A percentile compares a stretch with the other conserved stretches of the same genome.
Conservation (phyloP, 92 coral and sea anemone genomes). For the Epizoanthus fatuus region DNA sequence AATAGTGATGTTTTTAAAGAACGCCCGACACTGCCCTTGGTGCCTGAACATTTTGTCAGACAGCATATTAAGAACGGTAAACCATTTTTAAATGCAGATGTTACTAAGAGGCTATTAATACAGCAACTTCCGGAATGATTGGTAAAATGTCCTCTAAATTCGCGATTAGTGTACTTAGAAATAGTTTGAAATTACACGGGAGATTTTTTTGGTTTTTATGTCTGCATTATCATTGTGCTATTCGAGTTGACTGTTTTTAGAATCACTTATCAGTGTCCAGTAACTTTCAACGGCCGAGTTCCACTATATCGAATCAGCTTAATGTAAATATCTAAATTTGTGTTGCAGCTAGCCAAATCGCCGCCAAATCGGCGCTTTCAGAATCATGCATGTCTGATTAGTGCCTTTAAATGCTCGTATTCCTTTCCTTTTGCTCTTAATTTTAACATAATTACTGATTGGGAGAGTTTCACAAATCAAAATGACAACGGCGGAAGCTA, state of each 20-base stretch:
- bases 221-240: not conserved
- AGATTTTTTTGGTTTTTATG: not conserved
- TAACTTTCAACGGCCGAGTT: no score
- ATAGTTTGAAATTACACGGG: not conserved
- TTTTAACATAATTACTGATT: constrained; percentile 12
- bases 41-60: not conserved
- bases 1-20: not conserved
- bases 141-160: constrained; percentile 21
- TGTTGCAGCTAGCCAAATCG: not conserved
- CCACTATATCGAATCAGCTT: not conserved
- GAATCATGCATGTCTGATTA: not conserved
- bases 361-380: constrained; percentile 4
- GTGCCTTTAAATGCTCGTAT: not conserved
- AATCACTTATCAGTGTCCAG: no score
- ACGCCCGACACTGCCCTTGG: not conserved
- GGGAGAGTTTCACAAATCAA: constrained; percentile 3
- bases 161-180: not conserved
- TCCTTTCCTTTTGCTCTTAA: not conserved
- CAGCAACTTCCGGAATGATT: constrained; percentile 15
- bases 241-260: not conserved
- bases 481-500: constrained; percentile 29
- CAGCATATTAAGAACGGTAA: constrained; percentile 3
- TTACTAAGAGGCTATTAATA: constrained; percentile 22
- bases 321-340: not conserved
- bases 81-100: constrained; percentile 2